Evolutionary conservation across 2,113 vertebrate species (phyloP).

Genomic region (Ellobius talpinus): DNA sequence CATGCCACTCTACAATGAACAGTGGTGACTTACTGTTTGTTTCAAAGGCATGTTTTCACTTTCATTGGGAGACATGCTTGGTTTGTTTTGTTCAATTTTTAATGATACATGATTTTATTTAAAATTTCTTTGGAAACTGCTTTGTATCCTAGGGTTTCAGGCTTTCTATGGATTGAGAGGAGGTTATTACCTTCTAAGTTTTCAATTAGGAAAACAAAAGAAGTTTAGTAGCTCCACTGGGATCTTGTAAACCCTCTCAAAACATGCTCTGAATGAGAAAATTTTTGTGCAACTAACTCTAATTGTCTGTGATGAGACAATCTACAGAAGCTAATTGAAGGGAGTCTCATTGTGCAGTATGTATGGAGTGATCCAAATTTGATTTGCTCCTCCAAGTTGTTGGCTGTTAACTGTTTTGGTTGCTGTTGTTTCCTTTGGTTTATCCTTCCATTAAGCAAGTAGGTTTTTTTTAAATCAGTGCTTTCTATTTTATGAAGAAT

Average conservation of each 20-base stretch:
- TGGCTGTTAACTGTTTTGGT: background rate
- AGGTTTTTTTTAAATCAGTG: background rate
- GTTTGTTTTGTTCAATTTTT: conserved; percentile 79
- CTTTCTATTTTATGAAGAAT: conserved; percentile 12
- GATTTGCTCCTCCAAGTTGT: conserved; percentile 39
- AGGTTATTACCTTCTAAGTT: conserved; percentile 82
- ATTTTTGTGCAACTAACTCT: conserved; percentile 77
- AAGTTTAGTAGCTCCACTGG: conserved; percentile 80
- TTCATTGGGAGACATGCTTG: conserved; percentile 45
- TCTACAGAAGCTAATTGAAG: conserved; percentile 73
- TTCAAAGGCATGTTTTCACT: conserved; percentile 76
- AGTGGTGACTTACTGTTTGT: conserved; percentile 68
- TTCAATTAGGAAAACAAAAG: conserved; percentile 84
- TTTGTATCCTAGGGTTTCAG: conserved; percentile 76
- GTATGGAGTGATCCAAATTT: conserved; percentile 29
- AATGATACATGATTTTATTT: conserved; percentile 81
- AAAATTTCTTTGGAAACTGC: conserved; percentile 79
- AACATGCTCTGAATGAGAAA: conserved; percentile 79
- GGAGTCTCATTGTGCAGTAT: conserved; percentile 51
- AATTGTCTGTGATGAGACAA: conserved; percentile 77
- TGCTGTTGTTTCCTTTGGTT: background rate
- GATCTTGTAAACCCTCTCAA: conserved; percentile 80
- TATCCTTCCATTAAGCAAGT: background rate
- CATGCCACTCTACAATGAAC: conserved; percentile 65
- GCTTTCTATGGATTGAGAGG: conserved; percentile 76